A percentile compares a stretch with the other conserved stretches of the same genome.
These are phyloP conservation scores for Brotula barbata DNA, from an alignment of 2,797 vertebrate genomes.

Conservation along the genomic window DNA sequence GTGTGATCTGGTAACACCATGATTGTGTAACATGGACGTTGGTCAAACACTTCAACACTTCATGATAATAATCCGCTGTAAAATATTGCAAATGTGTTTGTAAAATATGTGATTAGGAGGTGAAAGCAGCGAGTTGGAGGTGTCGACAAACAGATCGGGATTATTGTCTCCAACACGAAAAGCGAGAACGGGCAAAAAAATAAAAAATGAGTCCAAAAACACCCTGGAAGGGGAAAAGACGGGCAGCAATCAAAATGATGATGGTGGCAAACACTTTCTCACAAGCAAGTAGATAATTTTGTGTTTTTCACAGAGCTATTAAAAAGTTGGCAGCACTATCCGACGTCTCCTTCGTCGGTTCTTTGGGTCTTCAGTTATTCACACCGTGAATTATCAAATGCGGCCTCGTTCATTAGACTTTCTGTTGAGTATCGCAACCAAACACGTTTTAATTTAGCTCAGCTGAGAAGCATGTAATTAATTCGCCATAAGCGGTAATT, in stretches of 20 bases:
- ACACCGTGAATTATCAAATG: constrained; percentile 38
- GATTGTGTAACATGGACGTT: too few relatives aligned
- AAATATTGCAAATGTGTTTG: too few relatives aligned
- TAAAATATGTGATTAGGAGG: too few relatives aligned
- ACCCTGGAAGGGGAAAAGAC: not conserved
- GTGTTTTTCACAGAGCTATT: not conserved
- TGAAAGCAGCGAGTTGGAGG: too few relatives aligned
- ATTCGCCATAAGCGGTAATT: constrained; percentile 69
- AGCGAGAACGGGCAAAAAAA: not conserved
- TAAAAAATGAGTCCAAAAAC: not conserved
- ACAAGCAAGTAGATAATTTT: constrained; percentile 1
- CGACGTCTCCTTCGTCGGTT: constrained; percentile 9
- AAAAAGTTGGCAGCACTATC: not conserved
- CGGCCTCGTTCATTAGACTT: constrained; percentile 57
- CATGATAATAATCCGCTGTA: too few relatives aligned
- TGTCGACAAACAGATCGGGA: too few relatives aligned
- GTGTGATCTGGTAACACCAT: too few relatives aligned
- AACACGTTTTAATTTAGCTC: constrained; percentile 68
- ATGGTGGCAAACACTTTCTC: not conserved
- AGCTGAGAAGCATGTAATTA: constrained; percentile 69
- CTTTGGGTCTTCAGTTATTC: constrained; percentile 27
- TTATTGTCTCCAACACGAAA: not conserved
- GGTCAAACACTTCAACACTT: too few relatives aligned
- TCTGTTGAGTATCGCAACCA: constrained; percentile 55
- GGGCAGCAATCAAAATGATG: not conserved